Evolutionary conservation across 2,888 invertebrate genomes (phyloP), one percentile per base, ranked within the genome.

Genomic region (Tenthredo distinguenda): DNA sequence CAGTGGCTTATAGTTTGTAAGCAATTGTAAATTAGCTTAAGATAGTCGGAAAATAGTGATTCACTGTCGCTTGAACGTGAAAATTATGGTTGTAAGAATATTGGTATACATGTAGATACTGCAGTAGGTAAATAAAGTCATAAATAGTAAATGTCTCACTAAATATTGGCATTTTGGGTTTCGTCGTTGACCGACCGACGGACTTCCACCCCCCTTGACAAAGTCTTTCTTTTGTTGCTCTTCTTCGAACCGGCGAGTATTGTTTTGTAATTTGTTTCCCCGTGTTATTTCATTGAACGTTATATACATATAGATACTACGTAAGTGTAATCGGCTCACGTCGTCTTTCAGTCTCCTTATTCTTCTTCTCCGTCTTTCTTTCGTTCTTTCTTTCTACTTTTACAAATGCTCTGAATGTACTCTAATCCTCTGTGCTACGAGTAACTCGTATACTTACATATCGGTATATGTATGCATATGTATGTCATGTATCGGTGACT

Each of bases 1-100:
- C 72, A 74, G 55, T 15, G 50, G 77, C 18, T 55, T 50, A 55
- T 77, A 50, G 50, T 77, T 77, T 77, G 43, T 21, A 55, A 77
- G 55, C 77, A 18, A 21, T 47, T 76, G 37, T 37, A 37, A 71
- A 71, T 71, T n/a, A 31, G 37, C 31, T 71, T 26, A 26, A 71
- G 34, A 21, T 43, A 40, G 43, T 3, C 21, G 37, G 43, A 21
- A 37, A 58, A 58, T 58, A 74, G 18, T 43, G 21, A 74, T 74
- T 74, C 74, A 47, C 34, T 71, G n/a, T 9, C 15, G 37, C n/a
- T 34, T 37, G 37, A 7, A 18, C 34, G 21, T 37, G 18, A 18
- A 31, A 37, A 37, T 31, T 37, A 71, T 71, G 18, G 2, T 9
- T 71, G 1, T 34, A 37, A 6, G 18, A 34, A 37, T 37, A 34